Evolutionary conservation across 2,797 vertebrate genomes (phyloP).

Genomic region (Enteromius mattozi): DNA sequence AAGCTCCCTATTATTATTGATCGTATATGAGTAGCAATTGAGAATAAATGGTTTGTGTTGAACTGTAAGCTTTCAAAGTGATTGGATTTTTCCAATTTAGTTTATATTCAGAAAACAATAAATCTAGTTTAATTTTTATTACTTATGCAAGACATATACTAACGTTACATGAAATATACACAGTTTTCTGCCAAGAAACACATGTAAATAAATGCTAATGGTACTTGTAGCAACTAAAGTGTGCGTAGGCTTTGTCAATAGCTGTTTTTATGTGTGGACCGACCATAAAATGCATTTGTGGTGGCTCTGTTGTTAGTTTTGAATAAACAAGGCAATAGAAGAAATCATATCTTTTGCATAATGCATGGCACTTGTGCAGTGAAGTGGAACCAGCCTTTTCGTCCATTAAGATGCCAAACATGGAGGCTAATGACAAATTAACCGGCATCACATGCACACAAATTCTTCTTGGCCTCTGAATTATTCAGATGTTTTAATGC

Average conservation of each 20-base stretch:
- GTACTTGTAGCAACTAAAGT: neutral
- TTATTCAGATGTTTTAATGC: constrained; percentile 56
- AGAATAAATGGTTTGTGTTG: neutral
- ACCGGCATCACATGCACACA: constrained; percentile 13
- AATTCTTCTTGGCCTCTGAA: constrained; percentile 37
- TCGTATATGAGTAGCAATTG: neutral
- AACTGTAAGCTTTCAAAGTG: neutral
- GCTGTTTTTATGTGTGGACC: neutral
- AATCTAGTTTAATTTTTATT: neutral
- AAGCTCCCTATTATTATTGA: neutral
- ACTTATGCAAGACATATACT: neutral
- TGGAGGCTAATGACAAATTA: constrained; percentile 52
- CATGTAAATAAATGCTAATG: constrained; percentile 14
- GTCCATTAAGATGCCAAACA: constrained; percentile 51
- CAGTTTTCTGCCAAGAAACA: neutral
- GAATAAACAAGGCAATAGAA: constrained; percentile 34
- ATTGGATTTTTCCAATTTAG: neutral
- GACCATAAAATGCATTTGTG: constrained; percentile 31
- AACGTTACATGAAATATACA: neutral
- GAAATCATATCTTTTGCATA: constrained; percentile 43
- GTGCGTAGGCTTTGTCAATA: neutral
- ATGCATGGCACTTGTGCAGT: constrained; percentile 46
- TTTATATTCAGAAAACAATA: neutral
- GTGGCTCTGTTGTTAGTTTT: constrained; percentile 37
- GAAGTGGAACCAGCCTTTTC: constrained; percentile 43